phyloP scores from a whole-genome alignment of 2,888 invertebrate species.

The Anorthoa munda region DNA sequence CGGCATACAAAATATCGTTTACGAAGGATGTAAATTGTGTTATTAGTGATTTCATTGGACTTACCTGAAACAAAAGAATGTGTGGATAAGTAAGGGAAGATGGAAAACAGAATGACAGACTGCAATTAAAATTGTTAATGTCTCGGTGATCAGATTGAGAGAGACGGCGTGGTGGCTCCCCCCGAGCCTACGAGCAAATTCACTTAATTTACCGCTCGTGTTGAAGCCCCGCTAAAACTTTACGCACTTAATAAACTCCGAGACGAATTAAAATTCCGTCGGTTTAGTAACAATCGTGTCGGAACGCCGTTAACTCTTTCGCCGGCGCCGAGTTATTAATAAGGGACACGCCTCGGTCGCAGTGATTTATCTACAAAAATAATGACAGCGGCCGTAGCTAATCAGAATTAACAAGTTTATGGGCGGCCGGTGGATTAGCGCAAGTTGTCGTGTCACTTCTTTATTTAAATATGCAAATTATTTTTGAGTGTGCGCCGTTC shows the following conservation, averaged over 20 bases:
- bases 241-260: constrained; percentile 90
- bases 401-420: constrained; percentile 83
- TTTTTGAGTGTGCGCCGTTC: constrained; percentile 81
- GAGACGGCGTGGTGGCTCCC: constrained; percentile 70
- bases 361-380: constrained; percentile 82
- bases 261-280: constrained; percentile 89
- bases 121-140: constrained; percentile 80
- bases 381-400: constrained; percentile 75
- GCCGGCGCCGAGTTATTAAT: constrained; percentile 82
- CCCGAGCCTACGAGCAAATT: constrained; percentile 82
- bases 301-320: constrained; percentile 87
- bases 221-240: constrained; percentile 86
- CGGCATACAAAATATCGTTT: constrained; percentile 77
- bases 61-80: constrained; percentile 82
- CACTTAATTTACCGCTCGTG: constrained; percentile 86
- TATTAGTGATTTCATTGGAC: constrained; percentile 74
- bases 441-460: constrained; percentile 75
- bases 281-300: constrained; percentile 88
- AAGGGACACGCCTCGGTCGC: constrained; percentile 80
- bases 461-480: constrained; percentile 86
- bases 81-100: constrained; percentile 44
- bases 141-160: constrained; percentile 81
- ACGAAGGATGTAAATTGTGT: constrained; percentile 70
- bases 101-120: constrained; percentile 63
- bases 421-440: constrained; percentile 71